These are phyloP conservation scores for Andrena haemorrhoa DNA, from an alignment of 2,888 invertebrate species.

Conservation along the genomic window DNA sequence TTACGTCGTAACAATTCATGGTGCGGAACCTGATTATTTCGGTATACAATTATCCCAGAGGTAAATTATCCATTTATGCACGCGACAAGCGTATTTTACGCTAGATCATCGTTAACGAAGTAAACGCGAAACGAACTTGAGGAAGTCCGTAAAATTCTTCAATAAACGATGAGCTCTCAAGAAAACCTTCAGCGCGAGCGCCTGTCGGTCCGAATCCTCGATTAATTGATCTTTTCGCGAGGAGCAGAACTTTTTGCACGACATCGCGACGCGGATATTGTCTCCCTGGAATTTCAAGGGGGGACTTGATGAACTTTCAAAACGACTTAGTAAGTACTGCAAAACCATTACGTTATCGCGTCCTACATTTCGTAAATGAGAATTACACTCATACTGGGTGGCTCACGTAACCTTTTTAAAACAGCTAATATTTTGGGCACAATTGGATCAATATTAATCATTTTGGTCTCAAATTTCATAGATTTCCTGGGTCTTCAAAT, in stretches of 20 bases:
- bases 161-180: slow-evolving; percentile 52
- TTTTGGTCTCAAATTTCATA: too few species aligned
- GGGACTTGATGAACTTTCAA: not conserved
- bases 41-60: not conserved
- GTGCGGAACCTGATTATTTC: slow-evolving; percentile 47
- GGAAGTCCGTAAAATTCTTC: slow-evolving; percentile 46
- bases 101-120: not conserved
- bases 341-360: too few species aligned
- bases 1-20: slow-evolving; percentile 10
- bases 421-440: too few species aligned
- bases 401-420: too few species aligned
- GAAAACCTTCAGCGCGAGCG: slow-evolving; percentile 49
- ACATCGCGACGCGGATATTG: slow-evolving; percentile 5
- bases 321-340: not conserved
- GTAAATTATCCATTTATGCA: not conserved
- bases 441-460: too few species aligned
- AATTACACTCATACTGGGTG: too few species aligned
- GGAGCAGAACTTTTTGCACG: slow-evolving; percentile 20
- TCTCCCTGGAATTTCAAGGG: not conserved
- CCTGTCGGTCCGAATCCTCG: slow-evolving; percentile 34
- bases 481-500: too few species aligned
- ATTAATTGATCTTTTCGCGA: not conserved
- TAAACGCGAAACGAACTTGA: slow-evolving; percentile 43
- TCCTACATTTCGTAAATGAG: not conserved
- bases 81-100: not conserved